These are phyloP conservation scores for Hypercompe scribonia DNA, from an alignment of 2,888 invertebrate species.

Conservation along the genomic window DNA sequence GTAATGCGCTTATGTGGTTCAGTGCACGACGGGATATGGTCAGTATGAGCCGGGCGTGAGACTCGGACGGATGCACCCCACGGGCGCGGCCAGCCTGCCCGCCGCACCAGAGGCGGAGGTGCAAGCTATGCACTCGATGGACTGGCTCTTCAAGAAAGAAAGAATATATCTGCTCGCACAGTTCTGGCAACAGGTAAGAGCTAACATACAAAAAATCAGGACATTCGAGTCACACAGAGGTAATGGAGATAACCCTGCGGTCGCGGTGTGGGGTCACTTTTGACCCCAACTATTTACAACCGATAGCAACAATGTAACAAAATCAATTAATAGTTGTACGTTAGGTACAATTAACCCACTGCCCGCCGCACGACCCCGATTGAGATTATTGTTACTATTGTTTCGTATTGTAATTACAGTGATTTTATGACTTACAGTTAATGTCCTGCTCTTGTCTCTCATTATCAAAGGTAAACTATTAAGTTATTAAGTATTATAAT, in stretches of 20 bases:
- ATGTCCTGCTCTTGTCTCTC: conserved; percentile 7
- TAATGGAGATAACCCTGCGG: conserved; percentile 31
- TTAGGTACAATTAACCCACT: conserved; percentile 59
- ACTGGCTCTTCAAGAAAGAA: conserved; percentile 98
- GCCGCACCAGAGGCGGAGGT: conserved; percentile 95
- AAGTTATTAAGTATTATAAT: not conserved
- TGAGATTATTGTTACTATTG: conserved; percentile 48
- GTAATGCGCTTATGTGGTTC: conserved; percentile 46
- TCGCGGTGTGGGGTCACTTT: conserved; percentile 25
- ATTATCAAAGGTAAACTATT: conserved; percentile 1
- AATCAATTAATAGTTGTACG: conserved; percentile 79
- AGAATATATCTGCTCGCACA: conserved; percentile 97
- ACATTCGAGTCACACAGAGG: conserved; percentile 22
- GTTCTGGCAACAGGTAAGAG: conserved; percentile 98
- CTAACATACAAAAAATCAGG: not conserved
- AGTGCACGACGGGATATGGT: conserved; percentile 54
- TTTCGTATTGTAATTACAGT: conserved; percentile 49
- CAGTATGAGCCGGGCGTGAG: conserved; percentile 76
- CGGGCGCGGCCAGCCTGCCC: conserved; percentile 90
- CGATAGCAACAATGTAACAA: conserved; percentile 60
- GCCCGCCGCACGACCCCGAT: conserved; percentile 44
- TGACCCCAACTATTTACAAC: conserved; percentile 42
- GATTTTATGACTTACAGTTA: conserved; percentile 28
- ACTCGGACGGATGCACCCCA: conserved; percentile 91
- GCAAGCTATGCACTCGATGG: conserved; percentile 98